Base-by-base conservation (phyloP, 1,140 invertebrate species). In the Drosophila nikananu region DNA sequence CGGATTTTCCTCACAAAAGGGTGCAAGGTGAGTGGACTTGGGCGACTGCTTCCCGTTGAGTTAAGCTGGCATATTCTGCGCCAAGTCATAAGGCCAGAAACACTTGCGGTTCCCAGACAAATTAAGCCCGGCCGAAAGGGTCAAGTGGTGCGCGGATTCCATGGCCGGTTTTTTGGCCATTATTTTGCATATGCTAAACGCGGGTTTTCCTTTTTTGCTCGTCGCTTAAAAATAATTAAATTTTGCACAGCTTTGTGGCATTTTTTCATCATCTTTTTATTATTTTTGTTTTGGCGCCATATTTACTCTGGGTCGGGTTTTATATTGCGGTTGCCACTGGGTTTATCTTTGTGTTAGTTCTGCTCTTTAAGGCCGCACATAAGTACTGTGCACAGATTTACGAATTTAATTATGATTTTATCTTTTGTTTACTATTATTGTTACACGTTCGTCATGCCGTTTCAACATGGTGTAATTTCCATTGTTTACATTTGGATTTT, bases 101-200 rank as follows among this genome's bases (percentile, higher is more conserved):
- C 70, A 67, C 30, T 52, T 57, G 59, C 41, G 62, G 41, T 21
- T 35, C 19, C 52, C 70, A 86, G 83, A 86, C 70, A 82, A 79
- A 82, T 86, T 86, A 79, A 68, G 51, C 37, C 57, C 62, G 54
- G 23, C 44, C 44, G 42, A 71, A 76, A 70, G 65, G 57, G 78
- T 75, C 68, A 79, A 86, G 65, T 75, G 54, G 21, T n/a, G 9
- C 15, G 62, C 59, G 67, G 46, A n/a, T 54, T 59, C 39, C 10
- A 23, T 30, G 51, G 57, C 19, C 35, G 25, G 17, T 62, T 52
- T 71, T 57, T 59, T 42, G 25, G 61, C 32, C 58, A 81, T 74
- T 81, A 64, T 78, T 81, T 81, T 81, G 68, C 82, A 81, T 78
- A 72, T 86, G 74, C 68, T 66, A 62, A 71, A 61, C 59, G 62